phyloP scores from a whole-genome alignment of 2,888 invertebrate genomes.

The Drosophila ustulata region DNA sequence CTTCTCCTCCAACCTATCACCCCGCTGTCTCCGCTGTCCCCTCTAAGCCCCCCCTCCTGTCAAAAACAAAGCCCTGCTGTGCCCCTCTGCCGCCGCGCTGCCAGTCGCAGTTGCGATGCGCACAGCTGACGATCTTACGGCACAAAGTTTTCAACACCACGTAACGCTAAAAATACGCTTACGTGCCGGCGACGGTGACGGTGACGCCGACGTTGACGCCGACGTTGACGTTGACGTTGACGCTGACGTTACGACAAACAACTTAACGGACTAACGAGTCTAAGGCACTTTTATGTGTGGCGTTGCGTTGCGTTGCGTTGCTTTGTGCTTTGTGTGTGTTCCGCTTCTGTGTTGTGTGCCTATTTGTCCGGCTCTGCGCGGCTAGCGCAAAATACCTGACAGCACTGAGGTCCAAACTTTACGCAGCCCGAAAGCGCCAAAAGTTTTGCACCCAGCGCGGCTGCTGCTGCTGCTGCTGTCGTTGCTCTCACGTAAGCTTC shows the following conservation, averaged over 20 bases:
- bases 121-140: constrained; percentile 74
- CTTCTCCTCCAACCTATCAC: constrained; percentile 2
- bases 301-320: constrained; percentile 2
- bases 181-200: constrained; percentile 36
- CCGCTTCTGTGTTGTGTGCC: constrained; percentile 7
- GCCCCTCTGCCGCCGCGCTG: background rate
- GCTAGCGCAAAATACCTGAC: constrained; percentile 69
- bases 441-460: constrained; percentile 32
- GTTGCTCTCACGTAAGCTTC: constrained; percentile 57
- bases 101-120: constrained; percentile 4
- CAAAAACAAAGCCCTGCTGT: background rate
- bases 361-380: constrained; percentile 59
- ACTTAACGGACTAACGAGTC: constrained; percentile 59
- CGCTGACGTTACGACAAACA: constrained; percentile 40
- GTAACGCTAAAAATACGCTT: constrained; percentile 42
- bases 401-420: constrained; percentile 55
- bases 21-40: background rate
- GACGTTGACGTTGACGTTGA: constrained; percentile 25
- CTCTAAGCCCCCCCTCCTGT: background rate
- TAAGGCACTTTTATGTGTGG: constrained; percentile 50
- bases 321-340: constrained; percentile 2
- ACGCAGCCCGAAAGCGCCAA: constrained; percentile 62
- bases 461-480: constrained; percentile 6
- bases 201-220: constrained; percentile 30
- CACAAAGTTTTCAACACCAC: constrained; percentile 70